phyloP scores from a whole-genome alignment of 2,888 invertebrate species.

The Bembecia ichneumoniformis region DNA sequence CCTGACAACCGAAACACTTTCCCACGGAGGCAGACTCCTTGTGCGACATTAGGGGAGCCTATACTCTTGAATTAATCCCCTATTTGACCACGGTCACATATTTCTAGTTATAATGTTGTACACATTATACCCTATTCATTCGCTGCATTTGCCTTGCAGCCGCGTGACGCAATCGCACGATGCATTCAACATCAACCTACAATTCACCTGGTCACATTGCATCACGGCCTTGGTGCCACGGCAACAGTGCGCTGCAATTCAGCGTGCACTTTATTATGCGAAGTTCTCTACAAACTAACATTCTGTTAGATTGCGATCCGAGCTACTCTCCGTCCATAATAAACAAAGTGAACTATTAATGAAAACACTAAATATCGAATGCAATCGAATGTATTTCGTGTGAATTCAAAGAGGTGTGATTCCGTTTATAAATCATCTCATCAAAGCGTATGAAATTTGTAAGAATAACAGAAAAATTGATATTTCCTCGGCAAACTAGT shows the following conservation, averaged over 20 bases:
- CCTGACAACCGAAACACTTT: conserved; percentile 22
- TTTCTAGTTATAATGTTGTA: background rate
- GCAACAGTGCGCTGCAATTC: conserved; percentile 52
- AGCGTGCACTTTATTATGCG: conserved; percentile 20
- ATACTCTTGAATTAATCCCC: background rate
- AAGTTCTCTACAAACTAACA: background rate
- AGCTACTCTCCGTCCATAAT: too few species aligned
- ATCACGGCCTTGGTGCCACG: conserved; percentile 61
- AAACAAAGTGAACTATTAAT: too few species aligned
- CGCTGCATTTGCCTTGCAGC: background rate
- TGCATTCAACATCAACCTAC: conserved; percentile 43
- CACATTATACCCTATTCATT: background rate
- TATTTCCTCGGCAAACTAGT: too few species aligned
- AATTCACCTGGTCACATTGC: conserved; percentile 52
- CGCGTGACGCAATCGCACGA: conserved; percentile 42
- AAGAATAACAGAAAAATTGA: too few species aligned
- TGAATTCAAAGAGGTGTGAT: too few species aligned
- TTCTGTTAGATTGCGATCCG: too few species aligned
- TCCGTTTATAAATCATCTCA: too few species aligned
- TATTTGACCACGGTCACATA: background rate
- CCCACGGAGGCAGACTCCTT: conserved; percentile 32
- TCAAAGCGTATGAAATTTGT: too few species aligned
- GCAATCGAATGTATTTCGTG: too few species aligned
- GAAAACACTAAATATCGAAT: too few species aligned
- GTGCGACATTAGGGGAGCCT: background rate